phyloP scores from a whole-genome alignment of 2,113 vertebrate genomes.

The Hipposideros armiger region DNA sequence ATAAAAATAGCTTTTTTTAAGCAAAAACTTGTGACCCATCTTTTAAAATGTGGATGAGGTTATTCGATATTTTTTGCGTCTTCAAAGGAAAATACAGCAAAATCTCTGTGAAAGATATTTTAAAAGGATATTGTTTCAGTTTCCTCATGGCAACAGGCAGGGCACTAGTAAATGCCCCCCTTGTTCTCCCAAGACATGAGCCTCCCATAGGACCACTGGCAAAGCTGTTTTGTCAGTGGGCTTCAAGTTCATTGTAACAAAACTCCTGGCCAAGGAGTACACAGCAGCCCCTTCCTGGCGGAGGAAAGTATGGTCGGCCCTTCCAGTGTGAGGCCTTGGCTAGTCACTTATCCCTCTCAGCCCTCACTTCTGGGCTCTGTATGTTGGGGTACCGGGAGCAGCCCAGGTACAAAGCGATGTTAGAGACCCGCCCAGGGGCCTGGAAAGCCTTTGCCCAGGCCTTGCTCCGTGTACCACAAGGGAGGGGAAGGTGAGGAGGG shows the following conservation, averaged over 20 bases:
- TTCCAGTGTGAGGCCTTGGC: background rate
- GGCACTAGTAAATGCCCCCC: background rate
- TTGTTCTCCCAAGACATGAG: background rate
- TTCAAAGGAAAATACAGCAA: slow-evolving; percentile 62
- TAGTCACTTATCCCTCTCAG: background rate
- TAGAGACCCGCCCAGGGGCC: background rate
- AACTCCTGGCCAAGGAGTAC: background rate
- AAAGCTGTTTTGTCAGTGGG: background rate
- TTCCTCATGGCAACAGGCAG: slow-evolving; percentile 11
- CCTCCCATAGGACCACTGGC: background rate
- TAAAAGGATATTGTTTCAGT: slow-evolving; percentile 42
- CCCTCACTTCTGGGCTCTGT: background rate
- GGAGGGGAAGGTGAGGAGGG: background rate
- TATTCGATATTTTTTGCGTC: slow-evolving; percentile 21
- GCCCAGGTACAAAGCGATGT: background rate
- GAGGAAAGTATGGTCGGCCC: background rate
- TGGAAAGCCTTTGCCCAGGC: background rate
- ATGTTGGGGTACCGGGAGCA: background rate
- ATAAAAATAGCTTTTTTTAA: slow-evolving; percentile 56
- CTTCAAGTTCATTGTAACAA: slow-evolving; percentile 12
- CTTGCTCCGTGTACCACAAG: background rate
- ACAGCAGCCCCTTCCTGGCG: background rate
- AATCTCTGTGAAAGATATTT: slow-evolving; percentile 42
- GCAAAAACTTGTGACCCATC: background rate
- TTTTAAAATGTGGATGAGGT: slow-evolving; percentile 29